These are phyloP conservation scores for Turritopsis rubra DNA, from an alignment of 30 jellyfish, hydroid and myxozoan species.

Conservation along the genomic window DNA sequence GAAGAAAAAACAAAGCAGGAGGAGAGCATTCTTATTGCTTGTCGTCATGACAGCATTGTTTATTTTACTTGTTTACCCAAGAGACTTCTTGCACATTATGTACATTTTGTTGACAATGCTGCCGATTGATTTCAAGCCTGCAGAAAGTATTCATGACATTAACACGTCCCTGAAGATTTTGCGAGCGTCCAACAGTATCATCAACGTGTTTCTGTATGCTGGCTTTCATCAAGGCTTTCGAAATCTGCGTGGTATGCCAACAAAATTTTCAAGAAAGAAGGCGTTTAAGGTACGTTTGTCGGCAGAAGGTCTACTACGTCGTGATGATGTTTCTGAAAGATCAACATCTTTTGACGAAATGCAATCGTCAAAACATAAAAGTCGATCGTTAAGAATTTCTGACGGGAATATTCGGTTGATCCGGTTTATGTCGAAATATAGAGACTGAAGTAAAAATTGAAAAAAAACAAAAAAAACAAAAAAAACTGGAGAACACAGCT, in stretches of 20 bases:
- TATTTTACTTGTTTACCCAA: conserved; percentile 45
- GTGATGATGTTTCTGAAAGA: neutral
- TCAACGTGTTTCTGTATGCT: conserved; percentile 6
- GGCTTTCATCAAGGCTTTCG: neutral
- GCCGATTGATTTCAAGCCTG: neutral
- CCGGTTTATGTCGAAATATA: neutral
- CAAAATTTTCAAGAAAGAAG: neutral
- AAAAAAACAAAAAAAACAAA: too few species aligned
- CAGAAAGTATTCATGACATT: neutral
- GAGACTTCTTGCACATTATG: conserved; percentile 47
- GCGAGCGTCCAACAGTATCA: conserved; percentile 3
- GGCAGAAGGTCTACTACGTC: neutral
- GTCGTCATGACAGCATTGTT: conserved; percentile 35
- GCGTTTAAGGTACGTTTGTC: neutral
- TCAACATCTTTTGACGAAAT: neutral
- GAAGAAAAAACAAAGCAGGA: neutral
- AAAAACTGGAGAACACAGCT: too few species aligned
- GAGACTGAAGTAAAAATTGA: neutral
- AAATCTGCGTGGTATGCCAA: neutral
- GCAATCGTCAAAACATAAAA: neutral
- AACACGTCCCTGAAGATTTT: neutral
- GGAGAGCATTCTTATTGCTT: conserved; percentile 28
- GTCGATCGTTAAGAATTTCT: neutral
- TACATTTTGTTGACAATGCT: conserved; percentile 28
- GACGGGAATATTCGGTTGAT: neutral